Conservation (phyloP, 2,888 invertebrate genomes). For the Hypselothyrea guttata region DNA sequence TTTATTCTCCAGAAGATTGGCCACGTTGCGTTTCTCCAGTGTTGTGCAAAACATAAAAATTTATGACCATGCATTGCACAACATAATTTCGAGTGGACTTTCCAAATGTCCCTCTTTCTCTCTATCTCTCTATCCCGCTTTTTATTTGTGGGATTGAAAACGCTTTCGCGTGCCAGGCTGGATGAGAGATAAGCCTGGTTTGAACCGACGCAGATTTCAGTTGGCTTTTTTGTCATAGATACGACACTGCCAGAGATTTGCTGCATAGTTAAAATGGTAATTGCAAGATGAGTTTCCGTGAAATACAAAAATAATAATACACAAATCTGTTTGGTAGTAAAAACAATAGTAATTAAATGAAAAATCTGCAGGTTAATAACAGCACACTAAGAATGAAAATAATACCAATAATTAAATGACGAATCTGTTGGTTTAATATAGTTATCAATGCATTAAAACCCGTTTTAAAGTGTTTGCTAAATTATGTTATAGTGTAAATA, state of each 20-base stretch:
- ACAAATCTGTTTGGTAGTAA: too few relatives aligned
- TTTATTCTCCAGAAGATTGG: slow-evolving; percentile 29
- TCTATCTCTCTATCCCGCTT: too few relatives aligned
- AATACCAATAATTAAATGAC: too few relatives aligned
- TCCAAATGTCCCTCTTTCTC: slow-evolving; percentile 31
- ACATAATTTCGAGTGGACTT: slow-evolving; percentile 61
- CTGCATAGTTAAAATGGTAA: background rate
- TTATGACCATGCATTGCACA: slow-evolving; percentile 70
- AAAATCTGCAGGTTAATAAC: too few relatives aligned
- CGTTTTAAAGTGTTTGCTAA: too few relatives aligned
- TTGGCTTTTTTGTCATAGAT: background rate
- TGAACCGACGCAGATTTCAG: slow-evolving; percentile 14
- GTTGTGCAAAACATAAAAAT: slow-evolving; percentile 61
- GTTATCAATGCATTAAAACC: too few relatives aligned
- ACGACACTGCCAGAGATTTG: background rate
- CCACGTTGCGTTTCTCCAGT: slow-evolving; percentile 26
- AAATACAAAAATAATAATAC: background rate
- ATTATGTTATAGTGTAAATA: too few relatives aligned
- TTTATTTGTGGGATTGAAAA: slow-evolving; percentile 30
- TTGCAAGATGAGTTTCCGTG: background rate
- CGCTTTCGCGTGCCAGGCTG: slow-evolving; percentile 27
- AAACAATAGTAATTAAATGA: too few relatives aligned
- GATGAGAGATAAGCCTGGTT: slow-evolving; percentile 32
- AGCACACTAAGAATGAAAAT: too few relatives aligned
- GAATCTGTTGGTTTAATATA: too few relatives aligned